Evolutionary conservation across 2,797 vertebrate genomes (phyloP).

Genomic region (Rachycentron canadum): DNA sequence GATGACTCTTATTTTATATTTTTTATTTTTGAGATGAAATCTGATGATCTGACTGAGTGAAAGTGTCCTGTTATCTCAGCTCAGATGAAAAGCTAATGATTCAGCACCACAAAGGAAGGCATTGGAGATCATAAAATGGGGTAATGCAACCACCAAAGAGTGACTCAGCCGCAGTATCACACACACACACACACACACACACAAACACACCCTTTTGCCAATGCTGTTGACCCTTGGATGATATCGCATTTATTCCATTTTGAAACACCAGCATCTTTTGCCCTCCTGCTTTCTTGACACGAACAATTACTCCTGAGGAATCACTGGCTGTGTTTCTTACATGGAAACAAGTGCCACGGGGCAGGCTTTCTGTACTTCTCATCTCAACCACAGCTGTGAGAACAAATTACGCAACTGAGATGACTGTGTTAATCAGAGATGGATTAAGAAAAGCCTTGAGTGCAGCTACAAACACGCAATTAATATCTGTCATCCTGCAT

Average conservation of each 20-base stretch:
- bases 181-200: not conserved
- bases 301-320: not conserved
- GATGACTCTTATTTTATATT: not conserved
- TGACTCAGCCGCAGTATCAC: conserved; percentile 27
- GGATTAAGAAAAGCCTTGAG: conserved; percentile 68
- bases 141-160: conserved; percentile 12
- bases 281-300: not conserved
- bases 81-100: not conserved
- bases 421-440: conserved; percentile 61
- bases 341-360: not conserved
- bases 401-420: conserved; percentile 46
- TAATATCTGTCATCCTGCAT: conserved; percentile 10
- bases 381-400: conserved; percentile 48
- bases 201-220: not conserved
- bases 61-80: conserved; percentile 1
- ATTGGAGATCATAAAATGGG: not conserved
- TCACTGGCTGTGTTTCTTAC: not conserved
- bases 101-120: conserved; percentile 23
- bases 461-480: not conserved
- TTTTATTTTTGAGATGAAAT: too few relatives aligned
- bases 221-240: not conserved
- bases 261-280: not conserved
- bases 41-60: not conserved
- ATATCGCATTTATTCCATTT: conserved; percentile 11
- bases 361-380: not conserved